Evolutionary conservation across 2,888 invertebrate species (phyloP), one percentile per base, ranked within the genome.

Genomic region (Perizoma affinitatum): DNA sequence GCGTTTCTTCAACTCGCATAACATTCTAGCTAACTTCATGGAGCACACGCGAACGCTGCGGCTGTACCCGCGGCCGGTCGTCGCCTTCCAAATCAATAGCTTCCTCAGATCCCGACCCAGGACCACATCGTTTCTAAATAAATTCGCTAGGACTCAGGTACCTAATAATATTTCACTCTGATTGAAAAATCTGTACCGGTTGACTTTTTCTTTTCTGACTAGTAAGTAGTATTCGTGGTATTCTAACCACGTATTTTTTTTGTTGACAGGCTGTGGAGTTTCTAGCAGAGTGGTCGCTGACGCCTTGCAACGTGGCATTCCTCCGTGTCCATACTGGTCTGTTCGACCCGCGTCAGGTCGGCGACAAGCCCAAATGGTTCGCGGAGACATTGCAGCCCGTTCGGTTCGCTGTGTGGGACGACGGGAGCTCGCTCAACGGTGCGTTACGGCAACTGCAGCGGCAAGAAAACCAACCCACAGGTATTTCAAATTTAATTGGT

Each of bases 321-420:
- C 94, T 99, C 47, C 95, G 99, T 5, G 98, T 99, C 0, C 99
- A 99, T 80, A 99, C 99, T 0, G 99, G 99, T 36, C 95, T 98
- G 10, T 96, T 97, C 79, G 98, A 98, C 88, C 99, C 99, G 0
- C 94, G 96, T 11, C 96, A 98, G 83, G 96, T 99, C 59, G 99
- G 99, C 35, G 99, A 99, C 88, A 99, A 99, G 86, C 94, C 97
- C 22, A 98, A 98, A 85, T 99, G 99, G 99, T 99, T 96, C 85
- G 95, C 97, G 4, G 96, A 97, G 69, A 93, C 94, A 8, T 92
- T 99, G 66, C 98, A 98, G 71, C 96, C 97, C 0, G 96, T 99
- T 48, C 95, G 96, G 58, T 99, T 99, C 84, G 95, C 96, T 4
- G 98, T 98, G 1, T 98, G 98, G 97, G 97, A 98, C 78, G 96